Conservation (phyloP, 2,113 vertebrate genomes). For the Bos javanicus region DNA sequence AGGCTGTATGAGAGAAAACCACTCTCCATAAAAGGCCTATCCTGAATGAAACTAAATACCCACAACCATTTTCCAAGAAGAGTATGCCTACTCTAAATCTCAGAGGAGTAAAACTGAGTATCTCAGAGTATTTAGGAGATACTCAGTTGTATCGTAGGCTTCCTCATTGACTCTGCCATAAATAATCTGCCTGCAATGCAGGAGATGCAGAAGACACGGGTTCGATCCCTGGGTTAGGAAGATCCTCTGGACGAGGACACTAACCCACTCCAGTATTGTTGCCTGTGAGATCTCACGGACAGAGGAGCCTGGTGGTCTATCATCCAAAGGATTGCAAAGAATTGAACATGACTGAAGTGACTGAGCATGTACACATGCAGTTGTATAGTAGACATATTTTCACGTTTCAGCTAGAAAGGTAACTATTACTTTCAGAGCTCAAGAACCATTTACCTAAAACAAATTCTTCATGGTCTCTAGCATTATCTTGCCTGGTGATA, state of each 20-base stretch:
- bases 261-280: not conserved
- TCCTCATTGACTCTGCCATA: accelerated
- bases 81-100: not conserved
- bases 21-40: not conserved
- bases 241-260: not conserved
- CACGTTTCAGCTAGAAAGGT: not conserved
- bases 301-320: not conserved
- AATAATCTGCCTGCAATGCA: not conserved
- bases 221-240: not conserved
- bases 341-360: not conserved
- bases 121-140: not conserved
- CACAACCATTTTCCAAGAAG: not conserved
- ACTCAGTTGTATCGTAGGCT: not conserved
- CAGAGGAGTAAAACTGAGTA: not conserved
- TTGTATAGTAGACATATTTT: not conserved
- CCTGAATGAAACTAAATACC: not conserved
- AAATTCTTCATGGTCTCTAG: not conserved
- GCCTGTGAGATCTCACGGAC: not conserved
- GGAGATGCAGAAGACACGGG: not conserved
- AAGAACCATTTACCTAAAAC: not conserved
- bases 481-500: not conserved
- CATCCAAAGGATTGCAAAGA: not conserved
- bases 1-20: not conserved
- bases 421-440: not conserved
- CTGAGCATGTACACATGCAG: not conserved